Base-by-base conservation (phyloP, 2,113 vertebrate genomes). In the Pogonocichla stellata region DNA sequence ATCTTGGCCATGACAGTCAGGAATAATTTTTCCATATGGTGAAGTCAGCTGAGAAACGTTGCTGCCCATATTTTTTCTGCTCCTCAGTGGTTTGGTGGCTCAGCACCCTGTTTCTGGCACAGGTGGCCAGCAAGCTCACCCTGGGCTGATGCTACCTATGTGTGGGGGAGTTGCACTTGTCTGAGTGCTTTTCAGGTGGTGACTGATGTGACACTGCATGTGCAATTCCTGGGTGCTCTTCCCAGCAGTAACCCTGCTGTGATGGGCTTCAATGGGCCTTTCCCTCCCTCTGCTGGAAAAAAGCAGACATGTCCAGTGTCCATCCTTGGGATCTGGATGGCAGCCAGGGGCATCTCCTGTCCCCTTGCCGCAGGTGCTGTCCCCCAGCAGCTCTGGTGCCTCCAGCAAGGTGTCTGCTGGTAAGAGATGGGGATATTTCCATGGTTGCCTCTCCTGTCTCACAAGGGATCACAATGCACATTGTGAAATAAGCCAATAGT, bases 211-310 rank as follows among this genome's bases (percentile, higher is more conserved):
- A 65, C 29, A 36, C 16, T 5, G 29, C 20, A 6, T 13, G 12
- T n/a, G 10, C 50, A 62, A 0, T 66, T 62, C 47, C 74, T 19
- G 19, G 64, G 50, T 40, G 79, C 28, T 42, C 71, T 67, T 65
- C 60, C 65, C 36, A 43, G 51, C 47, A 14, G 25, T 8, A 24
- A 17, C 16, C 34, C 23, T 0, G 0, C 4, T 10, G 23, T 0
- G 0, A 28, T 14, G 24, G 75, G 38, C 24, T 77, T 53, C 72
- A 71, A 20, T 17, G 1, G 33, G 61, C 60, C 75, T 90, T 86
- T 84, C 65, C 80, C 65, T 96, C 93, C 88, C 90, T 91, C 88
- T 95, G 69, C 82, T 94, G 88, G 90, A 88, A 81, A 43, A 73
- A 83, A 65, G 8, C 72, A 86, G 88, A 31, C 72, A 22, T 62